Evolutionary conservation across 2,113 vertebrate species (phyloP).

Genomic region (Channa argus): DNA sequence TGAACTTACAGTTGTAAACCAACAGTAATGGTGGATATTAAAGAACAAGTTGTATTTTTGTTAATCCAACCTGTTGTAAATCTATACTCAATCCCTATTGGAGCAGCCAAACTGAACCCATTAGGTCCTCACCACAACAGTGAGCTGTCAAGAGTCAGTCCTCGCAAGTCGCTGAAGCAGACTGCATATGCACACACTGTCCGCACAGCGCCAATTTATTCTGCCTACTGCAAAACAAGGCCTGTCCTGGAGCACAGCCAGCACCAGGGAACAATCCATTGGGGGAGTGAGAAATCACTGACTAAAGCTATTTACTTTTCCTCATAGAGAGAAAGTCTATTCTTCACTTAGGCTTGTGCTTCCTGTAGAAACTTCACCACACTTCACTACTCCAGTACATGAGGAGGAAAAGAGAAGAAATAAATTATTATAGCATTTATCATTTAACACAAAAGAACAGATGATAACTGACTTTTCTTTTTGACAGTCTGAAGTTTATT

Average conservation of each 20-base stretch:
- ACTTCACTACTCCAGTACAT: neutral
- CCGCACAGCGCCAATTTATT: constrained; percentile 48
- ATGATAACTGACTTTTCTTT: neutral
- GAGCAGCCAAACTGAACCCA: neutral
- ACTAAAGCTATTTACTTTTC: constrained; percentile 74
- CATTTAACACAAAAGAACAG: neutral
- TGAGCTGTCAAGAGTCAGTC: constrained; percentile 12
- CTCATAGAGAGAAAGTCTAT: constrained; percentile 48
- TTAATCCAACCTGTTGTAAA: neutral
- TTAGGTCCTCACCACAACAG: neutral
- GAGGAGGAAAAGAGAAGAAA: neutral
- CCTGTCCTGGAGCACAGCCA: constrained; percentile 60
- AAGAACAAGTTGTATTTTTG: neutral
- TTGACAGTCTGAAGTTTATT: constrained; percentile 1
- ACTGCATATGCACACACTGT: constrained; percentile 20
- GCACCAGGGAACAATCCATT: constrained; percentile 60
- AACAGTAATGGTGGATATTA: neutral
- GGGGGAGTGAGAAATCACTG: constrained; percentile 72
- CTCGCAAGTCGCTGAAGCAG: constrained; percentile 16
- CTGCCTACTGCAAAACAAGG: constrained; percentile 65
- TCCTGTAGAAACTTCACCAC: constrained; percentile 31
- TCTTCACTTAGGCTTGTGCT: constrained; percentile 56
- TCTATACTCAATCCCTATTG: neutral
- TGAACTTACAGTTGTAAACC: too few relatives aligned
- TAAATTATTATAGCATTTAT: constrained; percentile 15